phyloP scores from a whole-genome alignment of 2,888 invertebrate genomes.

The Odontocolon sp. region DNA sequence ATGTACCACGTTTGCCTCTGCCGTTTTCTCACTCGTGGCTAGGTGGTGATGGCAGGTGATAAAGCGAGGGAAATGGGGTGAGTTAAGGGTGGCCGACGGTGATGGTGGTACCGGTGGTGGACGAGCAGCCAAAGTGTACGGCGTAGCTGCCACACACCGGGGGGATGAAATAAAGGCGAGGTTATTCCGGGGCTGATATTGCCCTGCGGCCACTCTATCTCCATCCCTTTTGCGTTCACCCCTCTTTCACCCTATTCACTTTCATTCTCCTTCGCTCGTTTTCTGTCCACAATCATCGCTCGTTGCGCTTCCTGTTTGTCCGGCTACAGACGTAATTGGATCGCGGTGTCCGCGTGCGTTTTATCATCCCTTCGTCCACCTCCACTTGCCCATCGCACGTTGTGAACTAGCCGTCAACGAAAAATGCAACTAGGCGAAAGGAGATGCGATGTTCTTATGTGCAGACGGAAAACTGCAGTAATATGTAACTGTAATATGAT shows the following conservation, averaged over 20 bases:
- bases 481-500: too few species aligned
- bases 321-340: slow-evolving; percentile 56
- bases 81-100: slow-evolving; percentile 67
- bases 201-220: slow-evolving; percentile 42
- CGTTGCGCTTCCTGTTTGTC: slow-evolving; percentile 57
- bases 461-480: slow-evolving; percentile 4
- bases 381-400: background rate
- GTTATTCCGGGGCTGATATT: slow-evolving; percentile 68
- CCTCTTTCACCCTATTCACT: slow-evolving; percentile 29
- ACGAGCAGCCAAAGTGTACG: slow-evolving; percentile 36
- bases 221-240: slow-evolving; percentile 18
- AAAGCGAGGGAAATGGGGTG: slow-evolving; percentile 76
- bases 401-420: slow-evolving; percentile 3
- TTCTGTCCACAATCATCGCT: slow-evolving; percentile 54
- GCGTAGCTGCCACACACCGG: slow-evolving; percentile 19
- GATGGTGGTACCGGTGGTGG: slow-evolving; percentile 37
- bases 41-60: slow-evolving; percentile 79
- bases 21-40: slow-evolving; percentile 54
- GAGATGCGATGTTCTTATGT: slow-evolving; percentile 1
- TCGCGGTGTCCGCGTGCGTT: slow-evolving; percentile 54
- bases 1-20: slow-evolving; percentile 46
- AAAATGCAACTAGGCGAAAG: slow-evolving; percentile 35
- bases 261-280: slow-evolving; percentile 7
- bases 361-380: slow-evolving; percentile 43
- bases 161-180: slow-evolving; percentile 71